Percentiles rank a stretch among this genome's conserved stretches.
These are phyloP conservation scores for silkworm (Bombyx mori) DNA, from an alignment of 1,140 invertebrate species.

Conservation along the genomic window DNA sequence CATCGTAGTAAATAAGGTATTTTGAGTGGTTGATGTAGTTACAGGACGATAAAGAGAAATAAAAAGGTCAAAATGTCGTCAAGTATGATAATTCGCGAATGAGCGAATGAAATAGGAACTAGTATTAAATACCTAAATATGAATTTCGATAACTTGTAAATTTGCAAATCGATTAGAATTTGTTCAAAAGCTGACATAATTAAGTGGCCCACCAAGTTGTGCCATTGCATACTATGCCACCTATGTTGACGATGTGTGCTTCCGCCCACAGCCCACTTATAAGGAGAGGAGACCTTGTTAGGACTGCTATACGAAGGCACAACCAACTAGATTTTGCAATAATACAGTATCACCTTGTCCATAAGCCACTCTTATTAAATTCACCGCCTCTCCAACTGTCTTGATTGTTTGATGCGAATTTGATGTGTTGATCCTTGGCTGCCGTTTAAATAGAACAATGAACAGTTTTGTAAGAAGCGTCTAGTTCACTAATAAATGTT, in stretches of 20 bases:
- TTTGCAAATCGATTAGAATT: no score
- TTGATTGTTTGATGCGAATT: constrained; percentile 42
- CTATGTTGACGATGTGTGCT: constrained; percentile 27
- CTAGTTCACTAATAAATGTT: not conserved
- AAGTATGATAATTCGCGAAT: no score
- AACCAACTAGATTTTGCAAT: constrained; percentile 28
- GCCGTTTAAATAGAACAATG: constrained; percentile 8
- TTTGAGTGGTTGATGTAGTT: no score
- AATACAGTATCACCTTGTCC: constrained; percentile 16
- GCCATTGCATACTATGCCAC: not conserved
- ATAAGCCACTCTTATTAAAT: constrained; percentile 33
- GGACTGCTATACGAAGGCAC: constrained; percentile 33
- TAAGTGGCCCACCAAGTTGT: no score
- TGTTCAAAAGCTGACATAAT: no score
- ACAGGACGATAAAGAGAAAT: no score
- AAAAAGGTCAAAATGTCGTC: no score
- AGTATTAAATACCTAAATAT: no score
- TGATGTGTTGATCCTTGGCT: constrained; percentile 33
- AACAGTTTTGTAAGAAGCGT: not conserved
- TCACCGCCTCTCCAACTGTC: constrained; percentile 26
- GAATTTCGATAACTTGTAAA: no score
- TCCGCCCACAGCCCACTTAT: constrained; percentile 45
- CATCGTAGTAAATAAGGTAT: no score
- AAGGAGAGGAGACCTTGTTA: constrained; percentile 42
- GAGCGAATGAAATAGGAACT: no score